A percentile compares a stretch with the other conserved stretches of the same genome.
Evolutionary conservation across 2,113 vertebrate genomes (phyloP).

Genomic region (Corvus hawaiiensis): DNA sequence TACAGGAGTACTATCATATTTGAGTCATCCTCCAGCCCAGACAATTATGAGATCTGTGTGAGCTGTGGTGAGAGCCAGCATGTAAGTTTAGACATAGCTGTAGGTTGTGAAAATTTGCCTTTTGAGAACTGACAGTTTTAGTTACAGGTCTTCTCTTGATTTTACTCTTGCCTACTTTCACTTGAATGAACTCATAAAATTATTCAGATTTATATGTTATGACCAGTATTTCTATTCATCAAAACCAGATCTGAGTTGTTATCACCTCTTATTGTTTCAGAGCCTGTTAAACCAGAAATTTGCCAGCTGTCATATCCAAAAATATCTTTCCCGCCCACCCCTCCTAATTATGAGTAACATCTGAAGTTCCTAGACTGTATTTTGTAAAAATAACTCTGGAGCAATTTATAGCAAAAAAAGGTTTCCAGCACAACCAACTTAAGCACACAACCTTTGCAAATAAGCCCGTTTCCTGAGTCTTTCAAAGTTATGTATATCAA

Average conservation of each 20-base stretch:
- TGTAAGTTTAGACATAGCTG: background rate
- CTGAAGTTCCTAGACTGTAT: constrained; percentile 14
- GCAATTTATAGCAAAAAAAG: background rate
- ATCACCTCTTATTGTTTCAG: background rate
- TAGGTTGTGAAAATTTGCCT: constrained; percentile 15
- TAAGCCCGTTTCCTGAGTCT: background rate
- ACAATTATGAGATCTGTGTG: constrained; percentile 29
- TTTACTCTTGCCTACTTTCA: background rate
- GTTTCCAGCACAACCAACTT: background rate
- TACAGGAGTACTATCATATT: background rate
- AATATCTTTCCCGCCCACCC: background rate
- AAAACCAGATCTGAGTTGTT: background rate
- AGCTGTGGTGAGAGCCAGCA: background rate
- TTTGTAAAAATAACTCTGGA: constrained; percentile 14
- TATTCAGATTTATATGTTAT: background rate
- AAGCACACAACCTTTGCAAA: background rate
- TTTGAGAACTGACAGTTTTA: constrained; percentile 1
- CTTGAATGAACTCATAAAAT: background rate
- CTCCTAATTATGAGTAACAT: background rate
- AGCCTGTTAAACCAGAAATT: background rate
- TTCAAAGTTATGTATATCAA: background rate
- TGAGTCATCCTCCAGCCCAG: constrained; percentile 30
- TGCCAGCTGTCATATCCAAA: background rate
- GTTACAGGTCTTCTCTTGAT: constrained; percentile 6
- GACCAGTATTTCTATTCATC: background rate